Base-by-base conservation (phyloP, 2,888 invertebrate species). In the Nyleta sp. region DNA sequence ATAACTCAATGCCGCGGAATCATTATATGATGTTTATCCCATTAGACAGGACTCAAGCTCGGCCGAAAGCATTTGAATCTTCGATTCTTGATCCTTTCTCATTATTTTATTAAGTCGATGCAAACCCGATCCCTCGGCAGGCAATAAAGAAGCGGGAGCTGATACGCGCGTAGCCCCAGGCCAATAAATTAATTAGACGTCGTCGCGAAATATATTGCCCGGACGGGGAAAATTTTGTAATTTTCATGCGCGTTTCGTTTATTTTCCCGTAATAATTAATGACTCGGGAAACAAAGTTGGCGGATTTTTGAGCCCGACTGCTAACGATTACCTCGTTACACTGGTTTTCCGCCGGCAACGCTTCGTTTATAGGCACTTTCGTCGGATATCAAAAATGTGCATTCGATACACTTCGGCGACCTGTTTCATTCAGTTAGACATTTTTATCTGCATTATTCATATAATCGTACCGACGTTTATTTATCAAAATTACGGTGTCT, bases 21-120 rank as follows among this genome's bases (percentile, higher is more conserved):
- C 72, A 62, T 77, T 77, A 77, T 72, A 48, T 62, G 77, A 72
- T 72, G 53, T 72, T 77, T 77, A 77, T 72, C 67, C 72, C 60
- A 72, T 77, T 67, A 67, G 71, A 72, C 67, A 77, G 72, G 71
- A 71, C 35, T 65, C 42, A 64, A 46, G 46, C 65, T 48, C 48
- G 38, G 35, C 13, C 53, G 65, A 76, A 71, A 71, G 65, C 60
- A 60, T 71, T 71, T 60, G 71, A 77, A 77, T 77, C 70, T 60
- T 55, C 52, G 57, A 70, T 68, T 64, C 76, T 50, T 42, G 70
- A 71, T 65, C 59, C 67, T 60, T 75, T 75, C 71, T 77, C 71
- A 65, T 77, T 77, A 77, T 77, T 77, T 77, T 71, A 77, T 77
- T 65, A 71, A 65, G 50, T 60, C 77, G 71, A 71, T 35, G 65